Base-by-base conservation (phyloP, 2,888 invertebrate species). In the Dastarcus helophoroides region DNA sequence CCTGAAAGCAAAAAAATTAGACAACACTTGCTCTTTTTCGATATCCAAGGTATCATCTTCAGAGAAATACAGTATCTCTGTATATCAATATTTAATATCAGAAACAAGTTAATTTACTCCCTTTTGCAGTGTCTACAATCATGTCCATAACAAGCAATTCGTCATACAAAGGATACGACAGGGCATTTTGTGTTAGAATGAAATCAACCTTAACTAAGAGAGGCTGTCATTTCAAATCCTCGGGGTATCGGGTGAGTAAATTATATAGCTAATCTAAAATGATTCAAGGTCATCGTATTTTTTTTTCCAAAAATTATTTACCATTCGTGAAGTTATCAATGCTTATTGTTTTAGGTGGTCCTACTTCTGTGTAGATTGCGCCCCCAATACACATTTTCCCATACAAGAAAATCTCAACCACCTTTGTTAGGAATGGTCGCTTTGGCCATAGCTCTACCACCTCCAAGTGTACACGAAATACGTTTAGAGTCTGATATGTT, bases 201-300 rank as follows among this genome's bases (percentile, higher is more conserved):
- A 95, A 95, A 61, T 95, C 95, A 32, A 95, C 95, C 1, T 69
- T 95, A 38, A 94, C 95, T 28, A 95, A 95, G 65, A 70, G 95
- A 51, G 95, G 95, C 36, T 95, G 94, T 58, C 91, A 93, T 62
- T 91, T 91, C 64, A 93, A 93, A 63, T 90, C 90, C 21, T 91
- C 90, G 41, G 91, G 91, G 61, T 91, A 90, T 63, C 75, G 91
- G 75, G 91, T 91, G 70, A 78, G 82, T 64, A 13, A 29, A 17
- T 23, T 23, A n/a, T n/a, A n/a, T n/a, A n/a, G n/a, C n/a, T n/a
- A n/a, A n/a, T n/a, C n/a, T n/a, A n/a, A n/a, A n/a, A n/a, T n/a
- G n/a, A n/a, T n/a, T n/a, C n/a, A n/a, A n/a, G n/a, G n/a, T n/a
- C n/a, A n/a, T n/a, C n/a, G n/a, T n/a, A n/a, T n/a, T n/a, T n/a